Evolutionary conservation across 2,113 vertebrate species (phyloP).

Genomic region (Hystrix cristata): DNA sequence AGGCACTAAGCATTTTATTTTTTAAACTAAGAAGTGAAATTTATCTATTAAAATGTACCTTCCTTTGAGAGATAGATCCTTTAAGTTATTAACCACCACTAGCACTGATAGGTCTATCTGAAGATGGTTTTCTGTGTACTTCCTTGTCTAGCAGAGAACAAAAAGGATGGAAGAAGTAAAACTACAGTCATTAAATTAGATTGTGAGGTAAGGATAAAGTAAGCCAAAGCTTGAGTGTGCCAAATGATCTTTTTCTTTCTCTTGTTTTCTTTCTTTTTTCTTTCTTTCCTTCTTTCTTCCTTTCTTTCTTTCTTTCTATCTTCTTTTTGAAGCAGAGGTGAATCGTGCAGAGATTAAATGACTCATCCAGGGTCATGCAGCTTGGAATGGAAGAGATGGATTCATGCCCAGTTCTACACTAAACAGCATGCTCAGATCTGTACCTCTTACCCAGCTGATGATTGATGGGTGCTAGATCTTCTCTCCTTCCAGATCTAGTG

Average conservation of each 20-base stretch:
- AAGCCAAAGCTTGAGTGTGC: neutral
- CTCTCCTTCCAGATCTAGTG: neutral
- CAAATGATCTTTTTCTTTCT: neutral
- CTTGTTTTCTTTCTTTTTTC: neutral
- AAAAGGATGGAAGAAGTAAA: neutral
- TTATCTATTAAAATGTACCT: constrained; percentile 71
- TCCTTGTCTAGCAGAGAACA: constrained; percentile 33
- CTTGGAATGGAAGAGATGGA: neutral
- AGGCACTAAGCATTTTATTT: neutral
- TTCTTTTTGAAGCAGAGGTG: neutral
- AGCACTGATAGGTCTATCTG: constrained; percentile 53
- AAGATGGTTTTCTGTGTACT: constrained; percentile 59
- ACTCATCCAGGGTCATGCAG: neutral
- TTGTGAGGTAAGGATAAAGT: neutral
- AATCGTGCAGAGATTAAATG: neutral
- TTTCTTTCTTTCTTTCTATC: neutral
- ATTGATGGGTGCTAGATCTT: neutral
- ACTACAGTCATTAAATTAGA: constrained; percentile 45
- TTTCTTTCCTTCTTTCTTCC: neutral
- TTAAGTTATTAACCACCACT: constrained; percentile 63
- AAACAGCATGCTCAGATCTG: neutral
- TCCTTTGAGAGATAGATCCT: constrained; percentile 38
- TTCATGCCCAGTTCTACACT: neutral
- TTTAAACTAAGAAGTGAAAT: constrained; percentile 64
- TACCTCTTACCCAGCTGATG: neutral